Evolutionary conservation across 2,113 vertebrate genomes (phyloP), one percentile per base, ranked within the genome.

Genomic region (Pantherophis guttatus): DNA sequence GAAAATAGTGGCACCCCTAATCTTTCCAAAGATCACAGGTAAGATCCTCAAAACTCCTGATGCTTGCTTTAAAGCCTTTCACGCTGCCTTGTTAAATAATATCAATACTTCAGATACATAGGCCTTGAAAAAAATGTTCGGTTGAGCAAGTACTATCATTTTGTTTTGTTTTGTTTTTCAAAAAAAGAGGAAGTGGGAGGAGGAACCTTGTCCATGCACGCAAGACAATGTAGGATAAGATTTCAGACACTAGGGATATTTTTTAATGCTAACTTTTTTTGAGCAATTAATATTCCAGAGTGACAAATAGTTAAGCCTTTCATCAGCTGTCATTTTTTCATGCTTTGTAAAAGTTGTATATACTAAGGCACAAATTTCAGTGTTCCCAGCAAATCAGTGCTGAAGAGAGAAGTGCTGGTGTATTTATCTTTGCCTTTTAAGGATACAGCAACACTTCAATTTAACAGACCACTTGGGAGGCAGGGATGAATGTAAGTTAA

Each of bases 1-100:
- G 88, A 24, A 93, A 90, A 44, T 85, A 39, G 57, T 85, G 62
- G 17, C 87, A 93, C 26, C 65, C 87, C 65, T 86, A 90, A 93
- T 93, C 65, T 52, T 65, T 86, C 86, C 88, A 59, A 90, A 90
- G 88, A 75, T 90, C 92, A 93, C 70, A 86, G 58, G 44, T 15
- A 86, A 93, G 88, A 88, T 90, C 88, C 88, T 86, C n/a, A 88
- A 59, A 93, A 90, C 58, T 90, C 44, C 48, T 52, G 65, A 90
- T 44, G 39, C 15, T 93, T 23, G 48, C 57, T 62, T 90, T 87
- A 93, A 90, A 87, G 88, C n/a, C 48, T 59, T 89, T 52, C 8
- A 86, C 9, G 5, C 21, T 44, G 11, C 89, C n/a, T 58, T 90
- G 44, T 93, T 93, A 90, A 93, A 93, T 90, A 62, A 87, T 90